Evolutionary conservation across 2,888 invertebrate species (phyloP).

Genomic region (Agriopis marginaria): DNA sequence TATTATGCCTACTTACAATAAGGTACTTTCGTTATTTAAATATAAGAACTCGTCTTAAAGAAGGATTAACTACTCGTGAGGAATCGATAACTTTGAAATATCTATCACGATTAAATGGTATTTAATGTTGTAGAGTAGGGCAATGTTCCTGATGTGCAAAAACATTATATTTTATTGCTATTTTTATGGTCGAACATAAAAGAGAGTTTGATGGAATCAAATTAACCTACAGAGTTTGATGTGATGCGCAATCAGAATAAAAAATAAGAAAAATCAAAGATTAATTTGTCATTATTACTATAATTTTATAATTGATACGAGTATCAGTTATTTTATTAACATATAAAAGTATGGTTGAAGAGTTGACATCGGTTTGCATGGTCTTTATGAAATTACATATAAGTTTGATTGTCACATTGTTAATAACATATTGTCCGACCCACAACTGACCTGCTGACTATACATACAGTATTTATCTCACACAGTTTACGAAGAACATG

Average conservation of each 20-base stretch:
- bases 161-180: conserved; percentile 18
- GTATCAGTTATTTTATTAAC: neutral
- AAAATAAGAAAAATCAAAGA: conserved; percentile 2
- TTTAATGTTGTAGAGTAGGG: neutral
- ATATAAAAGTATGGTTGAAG: neutral
- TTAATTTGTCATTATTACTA: neutral
- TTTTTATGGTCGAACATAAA: conserved; percentile 12
- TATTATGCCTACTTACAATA: neutral
- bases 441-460: too few species aligned
- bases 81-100: neutral
- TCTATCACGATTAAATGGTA: neutral
- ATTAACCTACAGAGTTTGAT: conserved; percentile 15
- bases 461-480: too few species aligned
- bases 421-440: too few species aligned
- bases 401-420: too few species aligned
- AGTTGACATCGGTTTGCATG: neutral
- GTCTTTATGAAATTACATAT: neutral
- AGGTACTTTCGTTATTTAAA: too few species aligned
- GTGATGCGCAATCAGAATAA: conserved; percentile 4
- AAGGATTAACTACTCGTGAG: too few species aligned
- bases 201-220: conserved; percentile 1
- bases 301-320: neutral
- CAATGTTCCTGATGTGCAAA: neutral
- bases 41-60: too few species aligned
- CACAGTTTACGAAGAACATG: too few species aligned